These are phyloP conservation scores for Ormia ochracea DNA, from an alignment of 2,888 invertebrate genomes.

Conservation along the genomic window DNA sequence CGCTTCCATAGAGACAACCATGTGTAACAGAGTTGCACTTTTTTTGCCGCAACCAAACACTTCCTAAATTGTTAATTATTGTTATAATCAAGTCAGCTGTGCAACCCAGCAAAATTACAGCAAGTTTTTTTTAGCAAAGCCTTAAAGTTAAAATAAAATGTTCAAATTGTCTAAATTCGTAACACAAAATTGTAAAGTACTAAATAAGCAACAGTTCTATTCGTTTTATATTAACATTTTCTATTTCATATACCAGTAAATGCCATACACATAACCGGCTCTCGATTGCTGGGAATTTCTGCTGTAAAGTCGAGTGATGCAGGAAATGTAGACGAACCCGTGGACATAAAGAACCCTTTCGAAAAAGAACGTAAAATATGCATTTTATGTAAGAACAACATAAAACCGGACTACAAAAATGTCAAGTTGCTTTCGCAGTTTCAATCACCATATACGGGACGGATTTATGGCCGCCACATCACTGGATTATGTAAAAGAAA, in stretches of 20 bases:
- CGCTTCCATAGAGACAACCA: no score
- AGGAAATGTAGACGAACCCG: conserved; percentile 70
- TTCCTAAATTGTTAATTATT: no score
- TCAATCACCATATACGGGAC: conserved; percentile 95
- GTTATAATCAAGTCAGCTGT: no score
- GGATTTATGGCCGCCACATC: conserved; percentile 93
- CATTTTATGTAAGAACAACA: conserved; percentile 88
- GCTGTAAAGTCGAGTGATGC: neutral
- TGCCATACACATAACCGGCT: conserved; percentile 41
- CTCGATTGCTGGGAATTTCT: conserved; percentile 55
- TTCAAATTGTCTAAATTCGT: conserved; percentile 35
- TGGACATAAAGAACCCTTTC: conserved; percentile 88
- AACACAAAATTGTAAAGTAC: conserved; percentile 66
- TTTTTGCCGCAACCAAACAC: no score
- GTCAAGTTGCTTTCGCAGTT: conserved; percentile 94
- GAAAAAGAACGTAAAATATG: conserved; percentile 84
- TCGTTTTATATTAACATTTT: neutral
- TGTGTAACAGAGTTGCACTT: no score
- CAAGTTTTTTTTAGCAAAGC: neutral
- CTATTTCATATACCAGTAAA: conserved; percentile 12
- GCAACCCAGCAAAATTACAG: neutral
- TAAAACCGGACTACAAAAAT: conserved; percentile 94
- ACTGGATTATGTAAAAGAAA: conserved; percentile 93
- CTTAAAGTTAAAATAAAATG: conserved; percentile 6
- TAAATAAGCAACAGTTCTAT: neutral